Evolutionary conservation across 2,113 vertebrate genomes (phyloP).

Genomic region (Lophura nycthemera): DNA sequence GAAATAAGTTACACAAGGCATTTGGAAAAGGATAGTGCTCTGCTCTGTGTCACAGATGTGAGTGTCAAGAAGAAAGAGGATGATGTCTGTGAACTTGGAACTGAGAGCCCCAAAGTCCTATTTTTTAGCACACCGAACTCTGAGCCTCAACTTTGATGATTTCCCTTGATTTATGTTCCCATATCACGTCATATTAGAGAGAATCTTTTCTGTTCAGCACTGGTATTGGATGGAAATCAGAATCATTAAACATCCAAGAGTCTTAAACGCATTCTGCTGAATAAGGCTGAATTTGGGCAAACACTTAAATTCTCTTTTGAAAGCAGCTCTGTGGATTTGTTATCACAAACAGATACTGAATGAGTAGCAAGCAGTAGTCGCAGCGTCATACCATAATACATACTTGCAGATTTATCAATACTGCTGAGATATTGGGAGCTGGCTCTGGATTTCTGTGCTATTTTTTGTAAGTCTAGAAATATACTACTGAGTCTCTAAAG

Average conservation of each 20-base stretch:
- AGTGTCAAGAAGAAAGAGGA: not conserved
- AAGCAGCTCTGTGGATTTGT: not conserved
- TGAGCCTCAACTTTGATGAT: not conserved
- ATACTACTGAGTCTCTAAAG: not conserved
- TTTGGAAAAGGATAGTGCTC: not conserved
- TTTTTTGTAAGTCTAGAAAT: not conserved
- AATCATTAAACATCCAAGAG: not conserved
- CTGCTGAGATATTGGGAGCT: not conserved
- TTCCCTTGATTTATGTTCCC: not conserved
- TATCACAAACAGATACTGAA: not conserved
- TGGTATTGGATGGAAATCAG: constrained; percentile 8
- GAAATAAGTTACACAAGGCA: not conserved
- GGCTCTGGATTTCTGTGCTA: not conserved
- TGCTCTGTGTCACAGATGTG: not conserved
- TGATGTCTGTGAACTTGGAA: rapidly evolving
- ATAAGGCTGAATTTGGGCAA: not conserved
- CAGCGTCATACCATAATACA: not conserved
- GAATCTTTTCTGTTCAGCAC: not conserved
- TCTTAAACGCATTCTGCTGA: not conserved
- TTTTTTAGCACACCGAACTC: not conserved
- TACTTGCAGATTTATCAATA: not conserved
- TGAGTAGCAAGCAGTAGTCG: not conserved
- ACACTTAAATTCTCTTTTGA: not conserved
- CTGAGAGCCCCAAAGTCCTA: not conserved
- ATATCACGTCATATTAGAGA: not conserved